Percentiles rank a stretch among this genome's conserved stretches.
Conservation (phyloP, 2,113 vertebrate genomes). For the Marmota flaviventris region DNA sequence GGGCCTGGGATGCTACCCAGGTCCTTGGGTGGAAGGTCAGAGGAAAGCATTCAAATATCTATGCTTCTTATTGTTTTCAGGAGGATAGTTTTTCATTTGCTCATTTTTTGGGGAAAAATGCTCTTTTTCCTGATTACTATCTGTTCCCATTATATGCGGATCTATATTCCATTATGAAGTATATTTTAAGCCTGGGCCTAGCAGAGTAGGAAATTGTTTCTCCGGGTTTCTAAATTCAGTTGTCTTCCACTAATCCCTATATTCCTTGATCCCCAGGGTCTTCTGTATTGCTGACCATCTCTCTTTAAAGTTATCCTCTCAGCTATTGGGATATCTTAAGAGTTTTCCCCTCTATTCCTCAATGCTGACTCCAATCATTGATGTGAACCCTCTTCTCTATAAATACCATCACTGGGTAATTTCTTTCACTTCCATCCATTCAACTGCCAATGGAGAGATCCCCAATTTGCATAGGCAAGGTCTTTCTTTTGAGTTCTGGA, state of each 20-base stretch:
- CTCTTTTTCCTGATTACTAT: background rate
- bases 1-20: background rate
- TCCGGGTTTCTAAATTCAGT: background rate
- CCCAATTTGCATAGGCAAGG: background rate
- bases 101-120: background rate
- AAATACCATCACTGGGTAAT: background rate
- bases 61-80: background rate
- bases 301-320: background rate
- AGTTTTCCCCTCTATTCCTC: background rate
- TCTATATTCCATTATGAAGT: background rate
- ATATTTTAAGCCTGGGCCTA: background rate
- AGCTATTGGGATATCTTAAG: background rate
- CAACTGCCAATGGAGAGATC: background rate
- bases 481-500: constrained; percentile 13
- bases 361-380: background rate
- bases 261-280: background rate
- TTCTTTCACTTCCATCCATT: background rate
- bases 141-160: background rate
- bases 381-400: background rate
- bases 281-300: background rate
- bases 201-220: background rate
- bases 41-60: background rate
- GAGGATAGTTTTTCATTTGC: background rate
- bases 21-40: background rate
- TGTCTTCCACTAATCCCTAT: background rate